A percentile compares a stretch with the other conserved stretches of the same genome.
phyloP scores from a whole-genome alignment of 2,797 vertebrate species.

The Enteromius mattozi region DNA sequence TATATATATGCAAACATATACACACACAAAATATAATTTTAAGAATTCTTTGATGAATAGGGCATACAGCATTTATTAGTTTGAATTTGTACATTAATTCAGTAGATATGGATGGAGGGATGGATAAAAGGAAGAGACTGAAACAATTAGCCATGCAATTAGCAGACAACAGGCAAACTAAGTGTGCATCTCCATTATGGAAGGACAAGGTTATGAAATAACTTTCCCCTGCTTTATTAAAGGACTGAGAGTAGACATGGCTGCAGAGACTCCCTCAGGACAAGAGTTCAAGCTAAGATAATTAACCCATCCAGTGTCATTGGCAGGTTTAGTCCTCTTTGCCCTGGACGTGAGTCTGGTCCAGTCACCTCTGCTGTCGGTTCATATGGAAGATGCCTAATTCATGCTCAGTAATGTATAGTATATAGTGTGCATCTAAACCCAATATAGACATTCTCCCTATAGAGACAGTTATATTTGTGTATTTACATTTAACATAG shows the following conservation, averaged over 20 bases:
- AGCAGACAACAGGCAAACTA: slow-evolving; percentile 57
- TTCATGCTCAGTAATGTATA: not conserved
- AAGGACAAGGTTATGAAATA: slow-evolving; percentile 49
- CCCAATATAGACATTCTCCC: not conserved
- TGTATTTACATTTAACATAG: not conserved
- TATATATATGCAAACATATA: too few species aligned
- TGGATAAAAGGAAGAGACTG: slow-evolving; percentile 45
- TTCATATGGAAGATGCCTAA: slow-evolving; percentile 4
- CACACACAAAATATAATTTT: too few species aligned
- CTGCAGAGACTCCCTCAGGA: slow-evolving; percentile 23
- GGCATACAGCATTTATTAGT: not conserved
- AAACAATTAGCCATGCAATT: slow-evolving; percentile 72
- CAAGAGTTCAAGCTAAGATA: slow-evolving; percentile 64
- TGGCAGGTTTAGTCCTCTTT: slow-evolving; percentile 13
- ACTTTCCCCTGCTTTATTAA: slow-evolving; percentile 54
- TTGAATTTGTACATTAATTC: slow-evolving; percentile 29
- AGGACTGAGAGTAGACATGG: slow-evolving; percentile 41
- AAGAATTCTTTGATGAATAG: not conserved
- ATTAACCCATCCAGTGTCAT: slow-evolving; percentile 65
- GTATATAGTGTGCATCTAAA: not conserved
- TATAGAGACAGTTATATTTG: not conserved
- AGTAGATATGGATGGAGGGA: not conserved
- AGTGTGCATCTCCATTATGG: slow-evolving; percentile 54
- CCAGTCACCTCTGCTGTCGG: slow-evolving; percentile 1
- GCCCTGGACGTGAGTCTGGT: not conserved